Evolutionary conservation across 2,888 invertebrate species (phyloP).

Genomic region (Watsonalla binaria): DNA sequence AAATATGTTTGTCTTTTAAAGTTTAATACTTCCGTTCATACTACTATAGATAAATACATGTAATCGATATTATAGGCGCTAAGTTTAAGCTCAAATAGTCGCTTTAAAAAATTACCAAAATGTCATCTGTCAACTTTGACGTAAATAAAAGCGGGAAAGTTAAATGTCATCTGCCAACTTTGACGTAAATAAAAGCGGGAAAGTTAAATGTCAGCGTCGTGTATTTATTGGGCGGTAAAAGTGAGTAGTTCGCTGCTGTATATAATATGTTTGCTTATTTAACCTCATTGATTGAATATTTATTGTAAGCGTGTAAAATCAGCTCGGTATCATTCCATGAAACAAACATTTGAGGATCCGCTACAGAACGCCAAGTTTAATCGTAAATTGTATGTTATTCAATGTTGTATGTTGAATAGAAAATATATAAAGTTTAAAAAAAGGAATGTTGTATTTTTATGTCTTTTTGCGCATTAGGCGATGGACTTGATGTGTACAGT

Average conservation of each 20-base stretch:
- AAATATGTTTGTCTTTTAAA: constrained; percentile 16
- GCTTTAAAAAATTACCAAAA: neutral
- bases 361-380: constrained; percentile 41
- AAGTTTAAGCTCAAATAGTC: neutral
- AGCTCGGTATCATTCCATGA: constrained; percentile 74
- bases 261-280: constrained; percentile 40
- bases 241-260: constrained; percentile 40
- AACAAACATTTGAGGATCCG: constrained; percentile 49
- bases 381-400: constrained; percentile 62
- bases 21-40: constrained; percentile 5
- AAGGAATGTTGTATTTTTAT: constrained; percentile 31
- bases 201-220: constrained; percentile 16
- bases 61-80: neutral
- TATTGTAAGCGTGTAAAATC: constrained; percentile 39
- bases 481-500: constrained; percentile 59
- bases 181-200: constrained; percentile 9
- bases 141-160: constrained; percentile 9
- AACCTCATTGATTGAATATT: constrained; percentile 11
- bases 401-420: constrained; percentile 72
- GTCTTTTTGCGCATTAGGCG: constrained; percentile 56
- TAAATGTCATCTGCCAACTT: constrained; percentile 2
- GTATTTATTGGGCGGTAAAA: constrained; percentile 20
- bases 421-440: constrained; percentile 66
- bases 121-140: neutral
- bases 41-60: neutral